Percentiles rank a stretch among this genome's conserved stretches.
Evolutionary conservation across 2,888 invertebrate species (phyloP).

Genomic region (Drymonia ruficornis): DNA sequence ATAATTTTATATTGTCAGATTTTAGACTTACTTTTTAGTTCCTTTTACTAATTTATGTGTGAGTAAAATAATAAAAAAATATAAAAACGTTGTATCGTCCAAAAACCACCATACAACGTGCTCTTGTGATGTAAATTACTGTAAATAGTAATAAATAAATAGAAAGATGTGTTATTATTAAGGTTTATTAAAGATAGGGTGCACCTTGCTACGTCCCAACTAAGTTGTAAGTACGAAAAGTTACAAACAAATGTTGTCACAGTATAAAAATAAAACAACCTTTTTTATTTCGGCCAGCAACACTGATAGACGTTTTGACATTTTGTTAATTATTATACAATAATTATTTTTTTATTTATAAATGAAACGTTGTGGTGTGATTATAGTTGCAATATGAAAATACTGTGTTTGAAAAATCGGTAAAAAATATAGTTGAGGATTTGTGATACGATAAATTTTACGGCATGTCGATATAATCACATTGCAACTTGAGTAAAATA

Average conservation of each 20-base stretch:
- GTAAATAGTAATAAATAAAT: conserved; percentile 69
- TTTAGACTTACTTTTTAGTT: conserved; percentile 45
- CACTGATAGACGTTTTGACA: conserved; percentile 62
- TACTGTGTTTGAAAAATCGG: conserved; percentile 34
- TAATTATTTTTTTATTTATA: conserved; percentile 71
- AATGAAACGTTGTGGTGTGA: conserved; percentile 68
- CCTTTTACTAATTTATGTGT: conserved; percentile 50
- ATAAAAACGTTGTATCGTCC: conserved; percentile 44
- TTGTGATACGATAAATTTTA: conserved; percentile 48
- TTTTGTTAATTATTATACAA: conserved; percentile 65
- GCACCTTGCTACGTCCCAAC: conserved; percentile 50
- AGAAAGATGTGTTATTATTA: conserved; percentile 62
- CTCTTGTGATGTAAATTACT: conserved; percentile 83
- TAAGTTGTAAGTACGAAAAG: conserved; percentile 73
- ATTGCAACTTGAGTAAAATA: conserved; percentile 70
- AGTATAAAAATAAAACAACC: conserved; percentile 26
- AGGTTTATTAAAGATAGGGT: conserved; percentile 61
- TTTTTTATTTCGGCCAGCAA: conserved; percentile 52
- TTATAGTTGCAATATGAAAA: conserved; percentile 46
- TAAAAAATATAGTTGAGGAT: conserved; percentile 31
- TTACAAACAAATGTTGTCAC: conserved; percentile 46
- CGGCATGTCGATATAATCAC: conserved; percentile 62
- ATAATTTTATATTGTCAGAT: not conserved
- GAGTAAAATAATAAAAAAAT: conserved; percentile 24
- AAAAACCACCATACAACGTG: conserved; percentile 61